Percentiles rank a stretch among this genome's conserved stretches.
These are phyloP conservation scores for Drosophila ezoana DNA, from an alignment of 2,888 invertebrate species.

Conservation along the genomic window DNA sequence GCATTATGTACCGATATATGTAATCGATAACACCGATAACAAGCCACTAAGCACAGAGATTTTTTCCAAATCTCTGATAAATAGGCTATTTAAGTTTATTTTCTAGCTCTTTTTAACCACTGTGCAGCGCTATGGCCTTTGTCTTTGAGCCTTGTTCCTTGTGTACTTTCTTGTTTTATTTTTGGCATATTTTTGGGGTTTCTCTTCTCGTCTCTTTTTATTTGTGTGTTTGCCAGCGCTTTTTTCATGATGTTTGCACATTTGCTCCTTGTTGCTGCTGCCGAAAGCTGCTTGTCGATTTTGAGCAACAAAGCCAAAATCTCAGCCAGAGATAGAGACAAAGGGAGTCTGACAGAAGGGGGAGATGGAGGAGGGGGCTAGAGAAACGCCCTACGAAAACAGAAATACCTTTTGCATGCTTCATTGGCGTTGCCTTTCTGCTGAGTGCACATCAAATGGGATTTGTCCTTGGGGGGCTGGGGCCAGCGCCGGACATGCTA, in stretches of 20 bases:
- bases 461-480: slow-evolving; percentile 59
- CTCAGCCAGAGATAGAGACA: slow-evolving; percentile 46
- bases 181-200: slow-evolving; percentile 1
- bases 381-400: slow-evolving; percentile 57
- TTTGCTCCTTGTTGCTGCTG: slow-evolving; percentile 58
- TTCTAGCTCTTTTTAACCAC: neutral
- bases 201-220: neutral
- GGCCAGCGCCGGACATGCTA: slow-evolving; percentile 61
- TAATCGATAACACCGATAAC: no score
- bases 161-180: slow-evolving; percentile 7
- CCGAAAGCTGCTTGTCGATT: slow-evolving; percentile 50
- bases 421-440: slow-evolving; percentile 79
- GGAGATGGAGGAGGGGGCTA: neutral
- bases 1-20: no score
- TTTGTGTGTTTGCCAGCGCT: slow-evolving; percentile 35
- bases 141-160: slow-evolving; percentile 31
- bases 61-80: neutral
- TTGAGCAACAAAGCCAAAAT: slow-evolving; percentile 79
- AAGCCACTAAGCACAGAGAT: no score
- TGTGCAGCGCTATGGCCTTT: slow-evolving; percentile 34
- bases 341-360: neutral
- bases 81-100: neutral
- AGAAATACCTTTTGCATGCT: slow-evolving; percentile 81
- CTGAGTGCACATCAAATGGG: slow-evolving; percentile 81
- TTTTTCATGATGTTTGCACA: slow-evolving; percentile 79